Conservation (phyloP, 2,888 invertebrate species). For the Macaria notata region DNA sequence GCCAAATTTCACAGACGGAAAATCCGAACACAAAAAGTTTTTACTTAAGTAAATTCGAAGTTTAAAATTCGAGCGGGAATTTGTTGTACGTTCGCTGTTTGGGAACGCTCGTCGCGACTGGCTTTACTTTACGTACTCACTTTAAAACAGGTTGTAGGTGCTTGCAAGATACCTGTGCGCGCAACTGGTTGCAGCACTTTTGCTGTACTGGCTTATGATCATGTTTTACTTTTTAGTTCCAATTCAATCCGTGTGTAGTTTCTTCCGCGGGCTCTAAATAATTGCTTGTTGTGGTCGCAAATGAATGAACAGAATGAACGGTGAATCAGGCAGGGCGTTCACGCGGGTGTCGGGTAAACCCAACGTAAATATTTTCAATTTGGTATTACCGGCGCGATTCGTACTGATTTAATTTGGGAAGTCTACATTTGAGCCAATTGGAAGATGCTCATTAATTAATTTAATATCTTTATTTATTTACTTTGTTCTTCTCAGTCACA, state of each 20-base stretch:
- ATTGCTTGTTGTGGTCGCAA: slow-evolving; percentile 11
- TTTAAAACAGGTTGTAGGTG: background rate
- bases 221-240: too few relatives aligned
- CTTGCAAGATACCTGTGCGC: too few relatives aligned
- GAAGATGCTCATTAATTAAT: too few relatives aligned
- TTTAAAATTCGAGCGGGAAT: slow-evolving; percentile 22
- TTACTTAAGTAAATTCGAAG: slow-evolving; percentile 6
- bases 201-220: too few relatives aligned
- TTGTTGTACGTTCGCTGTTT: slow-evolving; percentile 17
- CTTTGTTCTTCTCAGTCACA: too few relatives aligned
- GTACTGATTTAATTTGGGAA: background rate
- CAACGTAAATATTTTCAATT: background rate
- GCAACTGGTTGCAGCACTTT: too few relatives aligned
- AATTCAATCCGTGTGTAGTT: too few relatives aligned
- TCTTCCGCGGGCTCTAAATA: background rate
- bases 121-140: slow-evolving; percentile 7
- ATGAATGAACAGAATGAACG: slow-evolving; percentile 18
- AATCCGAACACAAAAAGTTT: slow-evolving; percentile 12
- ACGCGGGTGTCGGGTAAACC: slow-evolving; percentile 12
- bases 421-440: background rate
- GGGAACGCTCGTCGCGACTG: slow-evolving; percentile 24
- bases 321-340: slow-evolving; percentile 23
- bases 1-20: slow-evolving; percentile 4
- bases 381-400: slow-evolving; percentile 9
- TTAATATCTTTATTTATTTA: too few relatives aligned